A percentile compares a stretch with the other conserved stretches of the same genome.
Conservation (phyloP, 2,888 invertebrate species). For the Drosophila helvetica region DNA sequence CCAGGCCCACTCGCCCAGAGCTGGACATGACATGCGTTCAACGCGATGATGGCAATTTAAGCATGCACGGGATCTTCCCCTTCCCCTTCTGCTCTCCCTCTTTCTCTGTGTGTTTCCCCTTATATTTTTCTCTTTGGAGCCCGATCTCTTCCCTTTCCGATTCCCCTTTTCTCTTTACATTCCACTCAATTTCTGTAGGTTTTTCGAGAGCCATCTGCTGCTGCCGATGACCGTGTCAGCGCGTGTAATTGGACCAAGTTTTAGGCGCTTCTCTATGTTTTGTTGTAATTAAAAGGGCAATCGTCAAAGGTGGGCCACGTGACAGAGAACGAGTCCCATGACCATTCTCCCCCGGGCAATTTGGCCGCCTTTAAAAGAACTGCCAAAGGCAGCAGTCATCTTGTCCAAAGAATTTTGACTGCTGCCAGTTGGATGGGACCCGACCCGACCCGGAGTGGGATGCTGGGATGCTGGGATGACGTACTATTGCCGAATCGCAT, state of each 20-base stretch:
- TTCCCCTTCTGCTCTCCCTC: conserved; percentile 21
- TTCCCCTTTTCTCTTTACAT: not conserved
- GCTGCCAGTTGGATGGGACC: conserved; percentile 23
- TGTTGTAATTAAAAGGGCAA: conserved; percentile 66
- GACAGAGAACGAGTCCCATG: conserved; percentile 17
- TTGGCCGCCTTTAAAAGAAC: conserved; percentile 29
- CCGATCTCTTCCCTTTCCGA: not conserved
- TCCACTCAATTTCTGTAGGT: not conserved
- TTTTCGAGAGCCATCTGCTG: conserved; percentile 15
- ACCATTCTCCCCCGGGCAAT: conserved; percentile 25
- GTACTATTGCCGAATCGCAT: conserved; percentile 70
- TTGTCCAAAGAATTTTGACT: conserved; percentile 59
- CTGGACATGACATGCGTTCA: conserved; percentile 71
- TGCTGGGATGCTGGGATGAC: too few relatives aligned
- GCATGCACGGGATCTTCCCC: conserved; percentile 53
- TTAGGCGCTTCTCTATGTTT: conserved; percentile 38
- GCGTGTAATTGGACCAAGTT: conserved; percentile 50
- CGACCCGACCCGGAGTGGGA: conserved; percentile 1
- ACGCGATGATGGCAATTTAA: conserved; percentile 78
- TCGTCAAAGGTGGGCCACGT: conserved; percentile 55
- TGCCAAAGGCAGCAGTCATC: conserved; percentile 40
- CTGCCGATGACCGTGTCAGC: conserved; percentile 37
- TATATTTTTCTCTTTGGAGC: not conserved
- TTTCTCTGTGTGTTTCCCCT: conserved; percentile 7
- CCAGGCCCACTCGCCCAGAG: conserved; percentile 9